phyloP scores from a whole-genome alignment of 2,113 vertebrate species.

The Erythrocercus mccallii region DNA sequence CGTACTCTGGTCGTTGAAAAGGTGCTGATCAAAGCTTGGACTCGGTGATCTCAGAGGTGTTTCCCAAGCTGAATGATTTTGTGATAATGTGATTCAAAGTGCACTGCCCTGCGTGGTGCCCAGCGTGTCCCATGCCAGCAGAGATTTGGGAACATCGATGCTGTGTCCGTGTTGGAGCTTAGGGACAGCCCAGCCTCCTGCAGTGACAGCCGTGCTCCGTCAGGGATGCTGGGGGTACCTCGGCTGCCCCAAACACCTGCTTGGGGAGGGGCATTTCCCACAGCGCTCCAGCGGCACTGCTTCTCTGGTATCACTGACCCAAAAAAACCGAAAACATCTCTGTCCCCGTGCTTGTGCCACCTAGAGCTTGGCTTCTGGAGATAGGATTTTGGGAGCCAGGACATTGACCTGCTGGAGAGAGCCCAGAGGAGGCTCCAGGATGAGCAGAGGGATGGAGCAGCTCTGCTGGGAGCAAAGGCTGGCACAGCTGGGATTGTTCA shows the following conservation, averaged over 20 bases:
- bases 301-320: background rate
- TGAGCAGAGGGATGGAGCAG: background rate
- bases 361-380: background rate
- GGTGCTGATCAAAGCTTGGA: background rate
- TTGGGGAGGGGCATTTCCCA: accelerated
- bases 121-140: accelerated
- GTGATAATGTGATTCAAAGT: background rate
- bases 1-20: background rate
- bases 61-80: background rate
- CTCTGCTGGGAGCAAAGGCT: background rate
- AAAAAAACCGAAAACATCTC: background rate
- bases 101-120: accelerated
- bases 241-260: background rate
- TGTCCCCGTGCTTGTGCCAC: background rate
- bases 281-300: accelerated
- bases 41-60: background rate
- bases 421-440: background rate
- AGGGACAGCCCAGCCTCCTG: no score
- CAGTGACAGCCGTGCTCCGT: no score
- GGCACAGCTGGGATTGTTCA: background rate
- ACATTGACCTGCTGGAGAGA: background rate
- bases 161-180: background rate
- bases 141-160: background rate
- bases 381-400: background rate
- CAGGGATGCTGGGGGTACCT: no score